A percentile compares a stretch with the other conserved stretches of the same genome.
These are phyloP conservation scores for Hipposideros armiger DNA, from an alignment of 2,113 vertebrate species.

Conservation along the genomic window DNA sequence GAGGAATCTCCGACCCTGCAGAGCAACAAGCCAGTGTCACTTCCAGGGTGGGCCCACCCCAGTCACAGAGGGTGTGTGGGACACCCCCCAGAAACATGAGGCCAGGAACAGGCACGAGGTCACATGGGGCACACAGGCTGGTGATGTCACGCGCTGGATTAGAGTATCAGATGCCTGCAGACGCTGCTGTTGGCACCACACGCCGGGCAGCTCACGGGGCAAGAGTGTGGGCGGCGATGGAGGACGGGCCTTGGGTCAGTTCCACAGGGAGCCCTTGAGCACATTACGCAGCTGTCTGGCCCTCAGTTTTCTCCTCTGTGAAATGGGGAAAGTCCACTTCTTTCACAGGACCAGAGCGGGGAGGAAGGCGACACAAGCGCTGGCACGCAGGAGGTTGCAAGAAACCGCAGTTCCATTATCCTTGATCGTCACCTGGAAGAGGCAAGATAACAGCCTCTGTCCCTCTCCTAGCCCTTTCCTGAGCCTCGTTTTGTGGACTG, in stretches of 20 bases:
- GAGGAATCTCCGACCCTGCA: background rate
- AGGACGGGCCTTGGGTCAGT: background rate
- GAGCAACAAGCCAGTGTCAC: background rate
- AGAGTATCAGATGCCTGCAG: background rate
- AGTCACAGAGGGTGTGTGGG: background rate
- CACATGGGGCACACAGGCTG: background rate
- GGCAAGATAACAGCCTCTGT: background rate
- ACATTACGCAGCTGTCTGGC: background rate
- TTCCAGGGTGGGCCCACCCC: background rate
- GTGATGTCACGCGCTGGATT: background rate
- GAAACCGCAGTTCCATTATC: background rate
- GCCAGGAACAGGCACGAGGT: rapidly evolving
- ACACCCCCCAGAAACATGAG: background rate
- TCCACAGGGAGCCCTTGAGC: background rate
- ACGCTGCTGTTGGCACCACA: rapidly evolving
- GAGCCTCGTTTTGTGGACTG: background rate
- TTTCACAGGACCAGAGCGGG: rapidly evolving
- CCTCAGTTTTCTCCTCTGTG: background rate
- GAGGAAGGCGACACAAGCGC: too few species aligned
- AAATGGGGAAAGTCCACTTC: background rate
- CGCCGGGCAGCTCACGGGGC: rapidly evolving
- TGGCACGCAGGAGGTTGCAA: background rate
- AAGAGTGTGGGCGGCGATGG: rapidly evolving
- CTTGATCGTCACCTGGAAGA: too few species aligned
- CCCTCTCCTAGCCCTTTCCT: background rate